phyloP scores from a whole-genome alignment of 2,888 invertebrate genomes.

The Tuberolachnus salignus region DNA sequence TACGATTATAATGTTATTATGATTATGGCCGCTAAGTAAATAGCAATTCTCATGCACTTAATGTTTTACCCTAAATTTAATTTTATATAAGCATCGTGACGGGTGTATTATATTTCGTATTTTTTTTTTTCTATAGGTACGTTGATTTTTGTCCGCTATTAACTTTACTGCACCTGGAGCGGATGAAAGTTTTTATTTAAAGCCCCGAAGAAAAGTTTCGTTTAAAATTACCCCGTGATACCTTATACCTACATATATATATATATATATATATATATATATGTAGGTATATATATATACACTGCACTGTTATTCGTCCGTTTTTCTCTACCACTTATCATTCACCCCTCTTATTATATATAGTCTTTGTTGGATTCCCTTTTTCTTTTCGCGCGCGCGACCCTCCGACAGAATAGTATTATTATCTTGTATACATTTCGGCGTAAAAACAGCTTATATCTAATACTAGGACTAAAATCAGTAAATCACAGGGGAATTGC shows the following conservation, averaged over 20 bases:
- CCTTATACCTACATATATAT: too few species aligned
- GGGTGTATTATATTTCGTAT: not conserved
- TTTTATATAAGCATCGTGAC: not conserved
- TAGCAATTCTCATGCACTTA: not conserved
- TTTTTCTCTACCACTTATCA: slow-evolving; percentile 21
- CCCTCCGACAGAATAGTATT: not conserved
- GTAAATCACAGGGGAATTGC: too few species aligned
- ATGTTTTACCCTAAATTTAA: not conserved
- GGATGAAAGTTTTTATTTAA: not conserved
- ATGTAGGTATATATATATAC: not conserved
- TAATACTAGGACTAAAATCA: too few species aligned
- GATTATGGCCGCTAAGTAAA: not conserved
- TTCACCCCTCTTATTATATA: not conserved
- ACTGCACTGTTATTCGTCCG: not conserved
- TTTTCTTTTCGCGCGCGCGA: slow-evolving; percentile 1
- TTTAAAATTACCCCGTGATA: slow-evolving; percentile 20
- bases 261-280: too few species aligned
- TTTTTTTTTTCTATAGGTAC: too few species aligned
- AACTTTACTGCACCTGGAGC: too few species aligned
- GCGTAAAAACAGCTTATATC: slow-evolving; percentile 24
- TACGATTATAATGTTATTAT: slow-evolving; percentile 4
- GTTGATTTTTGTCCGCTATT: too few species aligned
- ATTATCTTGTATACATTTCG: slow-evolving; percentile 23
- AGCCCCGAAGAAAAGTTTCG: slow-evolving; percentile 18
- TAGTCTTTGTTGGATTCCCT: slow-evolving; percentile 5